phyloP scores from a whole-genome alignment of 2,888 invertebrate species.

The Caenorhabditis sp. region DNA sequence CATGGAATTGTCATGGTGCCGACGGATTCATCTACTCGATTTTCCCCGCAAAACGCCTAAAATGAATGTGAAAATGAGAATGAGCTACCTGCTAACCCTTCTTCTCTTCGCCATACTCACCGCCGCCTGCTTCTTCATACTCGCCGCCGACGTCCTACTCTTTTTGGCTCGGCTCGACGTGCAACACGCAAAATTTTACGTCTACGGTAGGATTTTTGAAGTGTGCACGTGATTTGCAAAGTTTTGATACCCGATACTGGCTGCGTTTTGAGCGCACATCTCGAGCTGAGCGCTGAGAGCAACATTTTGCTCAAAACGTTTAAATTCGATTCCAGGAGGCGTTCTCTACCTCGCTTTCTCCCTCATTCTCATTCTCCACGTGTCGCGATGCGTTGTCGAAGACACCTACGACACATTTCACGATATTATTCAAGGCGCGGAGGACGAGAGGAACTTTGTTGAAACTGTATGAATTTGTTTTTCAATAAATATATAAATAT shows the following conservation, averaged over 20 bases:
- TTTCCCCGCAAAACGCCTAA: too few species aligned
- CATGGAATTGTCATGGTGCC: too few species aligned
- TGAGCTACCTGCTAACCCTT: constrained; percentile 14
- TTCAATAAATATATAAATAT: too few species aligned
- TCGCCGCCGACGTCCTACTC: constrained; percentile 21
- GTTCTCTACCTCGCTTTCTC: constrained; percentile 21
- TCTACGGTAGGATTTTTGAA: constrained; percentile 16
- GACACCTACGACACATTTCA: constrained; percentile 15
- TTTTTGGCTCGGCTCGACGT: constrained; percentile 5
- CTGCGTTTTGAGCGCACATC: too few species aligned
- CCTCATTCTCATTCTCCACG: constrained; percentile 17
- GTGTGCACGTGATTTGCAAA: too few species aligned
- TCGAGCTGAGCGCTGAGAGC: too few species aligned
- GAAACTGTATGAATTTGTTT: too few species aligned
- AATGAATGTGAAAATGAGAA: too few species aligned
- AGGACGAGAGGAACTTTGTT: too few species aligned
- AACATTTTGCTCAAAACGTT: background rate
- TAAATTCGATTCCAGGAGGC: constrained; percentile 1
- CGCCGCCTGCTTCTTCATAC: constrained; percentile 21
- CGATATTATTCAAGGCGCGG: too few species aligned
- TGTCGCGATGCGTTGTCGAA: constrained; percentile 16
- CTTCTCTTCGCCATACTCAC: constrained; percentile 8
- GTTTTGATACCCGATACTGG: too few species aligned
- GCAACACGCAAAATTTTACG: constrained; percentile 14
- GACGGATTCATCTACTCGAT: too few species aligned